These are phyloP conservation scores for Hymenopus coronatus DNA, from an alignment of 2,888 invertebrate genomes.

Conservation along the genomic window DNA sequence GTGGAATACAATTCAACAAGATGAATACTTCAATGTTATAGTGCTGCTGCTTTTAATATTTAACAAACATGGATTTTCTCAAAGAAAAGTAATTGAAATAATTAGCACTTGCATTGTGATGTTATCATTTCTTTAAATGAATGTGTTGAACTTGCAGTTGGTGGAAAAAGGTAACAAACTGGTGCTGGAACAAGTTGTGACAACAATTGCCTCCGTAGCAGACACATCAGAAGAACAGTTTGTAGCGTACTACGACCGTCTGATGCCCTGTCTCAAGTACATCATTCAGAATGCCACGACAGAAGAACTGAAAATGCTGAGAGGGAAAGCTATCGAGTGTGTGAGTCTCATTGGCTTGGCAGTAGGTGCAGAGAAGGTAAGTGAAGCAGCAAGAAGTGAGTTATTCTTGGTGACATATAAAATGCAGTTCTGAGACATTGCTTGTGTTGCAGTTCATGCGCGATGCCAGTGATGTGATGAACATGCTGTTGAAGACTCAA, in stretches of 20 bases:
- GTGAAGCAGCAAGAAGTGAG: background rate
- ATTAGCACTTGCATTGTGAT: too few relatives aligned
- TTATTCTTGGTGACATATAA: too few relatives aligned
- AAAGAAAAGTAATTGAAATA: too few relatives aligned
- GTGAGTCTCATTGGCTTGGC: constrained; percentile 89
- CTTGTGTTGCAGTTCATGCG: constrained; percentile 61
- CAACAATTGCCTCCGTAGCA: constrained; percentile 96
- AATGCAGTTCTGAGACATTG: background rate
- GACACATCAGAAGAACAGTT: constrained; percentile 98
- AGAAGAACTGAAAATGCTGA: constrained; percentile 81
- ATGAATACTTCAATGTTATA: too few relatives aligned
- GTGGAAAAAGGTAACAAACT: constrained; percentile 92
- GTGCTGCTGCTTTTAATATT: too few relatives aligned
- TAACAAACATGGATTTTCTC: too few relatives aligned
- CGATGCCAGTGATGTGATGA: constrained; percentile 96
- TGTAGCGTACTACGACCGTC: constrained; percentile 88
- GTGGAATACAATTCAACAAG: too few relatives aligned
- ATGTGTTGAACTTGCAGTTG: constrained; percentile 51
- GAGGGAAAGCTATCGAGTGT: constrained; percentile 99
- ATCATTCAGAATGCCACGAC: constrained; percentile 92
- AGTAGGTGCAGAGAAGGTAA: constrained; percentile 48
- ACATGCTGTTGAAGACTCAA: constrained; percentile 86
- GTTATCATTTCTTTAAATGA: too few relatives aligned
- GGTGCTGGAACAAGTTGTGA: constrained; percentile 97
- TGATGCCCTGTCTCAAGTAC: constrained; percentile 93